Evolutionary conservation across 2,888 invertebrate species (phyloP).

Genomic region (Aphrophora alni): DNA sequence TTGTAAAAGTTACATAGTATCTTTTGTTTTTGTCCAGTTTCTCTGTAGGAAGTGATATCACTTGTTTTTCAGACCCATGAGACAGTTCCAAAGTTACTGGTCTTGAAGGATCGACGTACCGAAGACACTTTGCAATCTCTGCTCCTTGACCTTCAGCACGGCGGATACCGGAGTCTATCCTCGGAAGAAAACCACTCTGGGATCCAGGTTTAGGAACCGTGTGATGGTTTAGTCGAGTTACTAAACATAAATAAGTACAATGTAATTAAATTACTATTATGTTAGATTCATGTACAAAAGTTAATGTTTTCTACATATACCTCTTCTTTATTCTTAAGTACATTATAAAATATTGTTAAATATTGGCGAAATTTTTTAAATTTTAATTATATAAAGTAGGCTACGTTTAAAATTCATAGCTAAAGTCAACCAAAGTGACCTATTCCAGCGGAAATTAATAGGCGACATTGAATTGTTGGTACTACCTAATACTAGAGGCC

Average conservation of each 20-base stretch:
- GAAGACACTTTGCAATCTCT: conserved; percentile 45
- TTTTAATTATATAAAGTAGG: no score
- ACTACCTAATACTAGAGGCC: no score
- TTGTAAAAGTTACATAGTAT: conserved; percentile 92
- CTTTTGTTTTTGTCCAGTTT: conserved; percentile 86
- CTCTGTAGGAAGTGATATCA: conserved; percentile 87
- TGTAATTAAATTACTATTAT: no score
- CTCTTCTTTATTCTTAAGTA: no score
- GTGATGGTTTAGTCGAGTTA: conserved; percentile 80
- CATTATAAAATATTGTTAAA: no score
- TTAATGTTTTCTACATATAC: no score
- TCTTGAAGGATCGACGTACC: conserved; percentile 54
- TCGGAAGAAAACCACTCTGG: conserved; percentile 68
- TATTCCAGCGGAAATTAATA: no score
- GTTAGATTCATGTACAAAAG: no score
- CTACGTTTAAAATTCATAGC: no score
- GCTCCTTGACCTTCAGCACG: conserved; percentile 46
- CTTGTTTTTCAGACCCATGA: conserved; percentile 82
- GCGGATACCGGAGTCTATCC: conserved; percentile 62
- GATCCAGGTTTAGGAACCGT: conserved; percentile 75
- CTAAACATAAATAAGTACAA: conserved; percentile 62
- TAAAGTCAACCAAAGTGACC: no score
- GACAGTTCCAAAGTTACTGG: conserved; percentile 73
- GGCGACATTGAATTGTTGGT: no score
- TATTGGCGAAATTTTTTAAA: no score